Evolutionary conservation across 2,888 invertebrate species (phyloP).

Genomic region (Tenthredo amoena): DNA sequence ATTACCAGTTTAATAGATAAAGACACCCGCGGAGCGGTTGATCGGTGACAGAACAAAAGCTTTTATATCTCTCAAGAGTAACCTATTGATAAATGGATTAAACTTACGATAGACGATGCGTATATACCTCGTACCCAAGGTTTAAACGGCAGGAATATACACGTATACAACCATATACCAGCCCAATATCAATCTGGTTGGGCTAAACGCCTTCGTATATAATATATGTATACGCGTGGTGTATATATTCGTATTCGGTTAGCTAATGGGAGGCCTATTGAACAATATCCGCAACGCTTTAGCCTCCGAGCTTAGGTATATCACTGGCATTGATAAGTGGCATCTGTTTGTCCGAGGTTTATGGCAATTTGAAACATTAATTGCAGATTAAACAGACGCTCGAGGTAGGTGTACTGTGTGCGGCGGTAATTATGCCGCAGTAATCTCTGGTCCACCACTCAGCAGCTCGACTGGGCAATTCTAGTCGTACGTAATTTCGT

Average conservation of each 20-base stretch:
- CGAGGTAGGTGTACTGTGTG: conserved; percentile 51
- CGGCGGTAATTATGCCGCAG: conserved; percentile 74
- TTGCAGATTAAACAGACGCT: conserved; percentile 75
- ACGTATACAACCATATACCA: neutral
- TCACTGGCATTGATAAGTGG: conserved; percentile 72
- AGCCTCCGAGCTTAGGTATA: conserved; percentile 57
- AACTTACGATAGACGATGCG: neutral
- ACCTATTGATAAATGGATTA: neutral
- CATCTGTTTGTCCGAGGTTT: conserved; percentile 70
- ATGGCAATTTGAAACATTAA: conserved; percentile 77
- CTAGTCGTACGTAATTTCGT: conserved; percentile 62
- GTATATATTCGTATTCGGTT: conserved; percentile 10
- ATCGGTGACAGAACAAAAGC: neutral
- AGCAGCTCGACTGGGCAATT: conserved; percentile 65
- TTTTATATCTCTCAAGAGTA: conserved; percentile 29
- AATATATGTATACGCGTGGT: neutral
- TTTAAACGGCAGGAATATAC: no score
- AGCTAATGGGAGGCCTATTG: conserved; percentile 41
- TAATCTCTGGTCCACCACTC: conserved; percentile 75
- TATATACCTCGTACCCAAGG: neutral
- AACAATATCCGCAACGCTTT: conserved; percentile 52
- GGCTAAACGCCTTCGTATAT: neutral
- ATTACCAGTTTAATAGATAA: conserved; percentile 30
- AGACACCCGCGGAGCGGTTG: conserved; percentile 33
- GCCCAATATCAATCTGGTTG: neutral